Base-by-base conservation (phyloP, 1,140 invertebrate genomes). In the Leptopilina boulardi region DNA sequence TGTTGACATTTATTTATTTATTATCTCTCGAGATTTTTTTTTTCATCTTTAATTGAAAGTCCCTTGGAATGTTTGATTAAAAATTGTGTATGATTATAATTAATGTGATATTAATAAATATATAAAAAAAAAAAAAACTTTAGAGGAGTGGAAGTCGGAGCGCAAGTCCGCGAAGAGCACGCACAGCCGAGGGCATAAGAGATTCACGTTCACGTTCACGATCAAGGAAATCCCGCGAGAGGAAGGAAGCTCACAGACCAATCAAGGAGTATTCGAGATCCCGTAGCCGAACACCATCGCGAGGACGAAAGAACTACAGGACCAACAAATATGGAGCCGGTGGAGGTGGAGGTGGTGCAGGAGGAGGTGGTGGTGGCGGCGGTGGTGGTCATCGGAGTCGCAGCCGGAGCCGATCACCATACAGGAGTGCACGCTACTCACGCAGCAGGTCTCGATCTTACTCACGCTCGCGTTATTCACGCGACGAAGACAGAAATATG, bases 391-490 rank as follows among this genome's bases (percentile, higher is more conserved):
- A 86, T 34, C 82, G 87, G 8, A 91, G 89, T 74, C 89, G 89
- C 73, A 93, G 92, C 83, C 89, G 92, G 38, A 92, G 92, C 77
- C 89, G 91, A 70, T 92, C 92, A 19, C 89, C 88, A 10, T 91
- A 92, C 81, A 89, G 91, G 78, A 86, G 88, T 59, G 87, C 88
- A 70, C 88, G 91, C 71, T 91, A 91, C 74, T 92, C 92, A 10
- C 88, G 91, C 30, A 92, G 92, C 82, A 88, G 91, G 77, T 92
- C 92, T 44, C 87, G 92, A 44, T 93, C 92, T 0, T 91, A 91
- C 54, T 91, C 90, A 4, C 84, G 88, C 26, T 88, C 87, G 0
- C 84, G 88, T 10, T 91, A 91, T 77, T 90, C 89, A 2, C 83
- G 88, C 10, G 87, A 90, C 19, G 87, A 89, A 30, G 87, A 89